phyloP scores from a whole-genome alignment of 2,888 invertebrate species.

The Pollenia amentaria region DNA sequence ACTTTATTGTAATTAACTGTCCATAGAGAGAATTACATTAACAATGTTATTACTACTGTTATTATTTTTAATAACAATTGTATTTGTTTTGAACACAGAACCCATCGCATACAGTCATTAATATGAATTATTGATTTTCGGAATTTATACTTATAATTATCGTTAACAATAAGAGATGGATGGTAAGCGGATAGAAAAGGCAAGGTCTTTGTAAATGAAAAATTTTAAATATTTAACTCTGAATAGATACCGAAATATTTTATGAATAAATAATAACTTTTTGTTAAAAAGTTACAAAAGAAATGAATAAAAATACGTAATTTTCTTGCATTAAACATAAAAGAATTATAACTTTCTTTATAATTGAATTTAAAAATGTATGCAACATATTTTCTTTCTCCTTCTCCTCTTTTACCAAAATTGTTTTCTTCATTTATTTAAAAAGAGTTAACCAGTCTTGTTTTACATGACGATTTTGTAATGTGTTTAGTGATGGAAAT shows the following conservation, averaged over 20 bases:
- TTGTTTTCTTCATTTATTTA: no score
- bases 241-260: background rate
- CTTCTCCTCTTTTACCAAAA: no score
- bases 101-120: slow-evolving; percentile 52
- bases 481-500: no score
- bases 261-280: no score
- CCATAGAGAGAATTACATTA: slow-evolving; percentile 56
- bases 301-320: no score
- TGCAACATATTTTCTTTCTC: no score
- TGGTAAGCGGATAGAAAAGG: background rate
- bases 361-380: no score
- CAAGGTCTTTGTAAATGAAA: background rate
- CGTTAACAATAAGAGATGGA: background rate
- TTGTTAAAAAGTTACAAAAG: no score
- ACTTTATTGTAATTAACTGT: slow-evolving; percentile 67
- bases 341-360: no score
- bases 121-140: slow-evolving; percentile 66
- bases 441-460: no score
- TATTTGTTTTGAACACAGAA: slow-evolving; percentile 38
- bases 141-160: slow-evolving; percentile 42
- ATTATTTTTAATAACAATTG: background rate
- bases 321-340: no score
- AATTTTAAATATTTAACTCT: slow-evolving; percentile 15
- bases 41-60: slow-evolving; percentile 46
- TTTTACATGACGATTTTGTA: no score